Percentiles rank a stretch among this genome's conserved stretches.
These are phyloP conservation scores for Amiota mariae DNA, from an alignment of 2,888 invertebrate species.

Conservation along the genomic window DNA sequence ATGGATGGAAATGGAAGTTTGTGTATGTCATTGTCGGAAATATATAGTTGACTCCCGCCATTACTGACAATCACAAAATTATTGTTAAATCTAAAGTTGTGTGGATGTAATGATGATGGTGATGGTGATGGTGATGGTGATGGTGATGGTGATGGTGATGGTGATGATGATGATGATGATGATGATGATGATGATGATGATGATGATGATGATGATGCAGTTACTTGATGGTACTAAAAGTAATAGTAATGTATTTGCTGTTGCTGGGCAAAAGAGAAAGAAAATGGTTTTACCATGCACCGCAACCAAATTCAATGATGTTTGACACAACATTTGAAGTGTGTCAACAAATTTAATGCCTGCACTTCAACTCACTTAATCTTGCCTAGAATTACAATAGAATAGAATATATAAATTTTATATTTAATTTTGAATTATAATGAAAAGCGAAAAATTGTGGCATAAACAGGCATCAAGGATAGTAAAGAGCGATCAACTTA, in stretches of 20 bases:
- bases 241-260: neutral
- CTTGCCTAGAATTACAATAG: neutral
- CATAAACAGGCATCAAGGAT: slow-evolving; percentile 3
- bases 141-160: too few species aligned
- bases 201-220: too few species aligned
- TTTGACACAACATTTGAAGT: slow-evolving; percentile 29
- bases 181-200: too few species aligned
- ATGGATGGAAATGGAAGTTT: slow-evolving; percentile 47
- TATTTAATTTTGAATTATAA: slow-evolving; percentile 22
- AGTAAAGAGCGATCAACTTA: too few species aligned
- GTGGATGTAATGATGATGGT: too few species aligned
- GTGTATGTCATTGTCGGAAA: slow-evolving; percentile 49
- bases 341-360: slow-evolving; percentile 26
- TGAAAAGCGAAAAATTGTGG: slow-evolving; percentile 21
- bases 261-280: neutral
- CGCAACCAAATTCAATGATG: slow-evolving; percentile 12
- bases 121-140: too few species aligned
- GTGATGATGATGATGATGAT: too few species aligned
- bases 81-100: neutral
- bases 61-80: slow-evolving; percentile 47
- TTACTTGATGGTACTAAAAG: too few species aligned
- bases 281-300: neutral
- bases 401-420: neutral
- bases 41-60: slow-evolving; percentile 63
- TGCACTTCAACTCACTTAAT: neutral